phyloP scores from a whole-genome alignment of 1,140 invertebrate genomes.

The Bombyx mandarina region DNA sequence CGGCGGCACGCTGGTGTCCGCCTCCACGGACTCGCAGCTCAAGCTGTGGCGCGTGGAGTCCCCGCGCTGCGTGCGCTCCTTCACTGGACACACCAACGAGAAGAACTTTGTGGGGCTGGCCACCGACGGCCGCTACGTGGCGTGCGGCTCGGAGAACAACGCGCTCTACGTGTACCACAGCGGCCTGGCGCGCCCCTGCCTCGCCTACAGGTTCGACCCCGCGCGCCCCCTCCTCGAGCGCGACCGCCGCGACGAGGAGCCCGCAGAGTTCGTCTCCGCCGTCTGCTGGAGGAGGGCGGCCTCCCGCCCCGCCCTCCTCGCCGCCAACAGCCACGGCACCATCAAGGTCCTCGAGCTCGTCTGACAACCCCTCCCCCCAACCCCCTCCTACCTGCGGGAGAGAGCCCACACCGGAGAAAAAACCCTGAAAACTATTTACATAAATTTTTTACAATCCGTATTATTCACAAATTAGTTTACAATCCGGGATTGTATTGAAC shows the following conservation, averaged over 20 bases:
- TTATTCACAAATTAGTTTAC: no score
- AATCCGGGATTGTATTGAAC: no score
- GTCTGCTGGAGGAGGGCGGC: slow-evolving; percentile 94
- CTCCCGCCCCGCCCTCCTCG: slow-evolving; percentile 79
- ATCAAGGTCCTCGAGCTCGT: slow-evolving; percentile 90
- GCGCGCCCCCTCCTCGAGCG: slow-evolving; percentile 84
- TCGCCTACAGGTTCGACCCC: slow-evolving; percentile 92
- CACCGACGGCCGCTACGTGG: slow-evolving; percentile 94
- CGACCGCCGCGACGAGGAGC: slow-evolving; percentile 83
- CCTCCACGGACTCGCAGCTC: slow-evolving; percentile 94
- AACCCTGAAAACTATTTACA: no score
- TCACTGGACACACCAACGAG: slow-evolving; percentile 95
- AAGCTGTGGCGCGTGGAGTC: slow-evolving; percentile 93
- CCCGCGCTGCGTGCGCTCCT: slow-evolving; percentile 86
- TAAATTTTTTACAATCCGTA: no score
- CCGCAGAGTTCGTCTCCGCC: slow-evolving; percentile 95
- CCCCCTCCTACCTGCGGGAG: not conserved
- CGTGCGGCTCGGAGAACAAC: slow-evolving; percentile 97
- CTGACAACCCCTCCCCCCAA: slow-evolving; percentile 37
- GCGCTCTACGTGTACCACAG: slow-evolving; percentile 95
- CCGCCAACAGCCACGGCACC: slow-evolving; percentile 95
- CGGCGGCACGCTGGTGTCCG: slow-evolving; percentile 91
- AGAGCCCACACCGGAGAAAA: not conserved
- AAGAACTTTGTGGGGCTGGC: slow-evolving; percentile 98
- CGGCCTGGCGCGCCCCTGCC: slow-evolving; percentile 88